Base-by-base conservation (phyloP, 1,140 invertebrate genomes). In the Drosophila sturtevanti region DNA sequence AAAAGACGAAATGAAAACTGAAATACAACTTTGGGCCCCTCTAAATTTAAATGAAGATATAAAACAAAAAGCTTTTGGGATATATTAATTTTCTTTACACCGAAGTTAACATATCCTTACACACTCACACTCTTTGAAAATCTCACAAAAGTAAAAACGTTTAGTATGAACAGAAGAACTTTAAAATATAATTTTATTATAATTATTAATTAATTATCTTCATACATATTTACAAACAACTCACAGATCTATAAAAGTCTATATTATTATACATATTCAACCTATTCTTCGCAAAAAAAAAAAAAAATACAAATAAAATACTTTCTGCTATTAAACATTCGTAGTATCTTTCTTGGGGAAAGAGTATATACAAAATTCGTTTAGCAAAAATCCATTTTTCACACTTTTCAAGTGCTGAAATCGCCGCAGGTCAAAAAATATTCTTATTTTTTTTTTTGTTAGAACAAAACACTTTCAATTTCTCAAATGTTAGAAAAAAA, bases 401-500 rank as follows among this genome's bases (percentile, higher is more conserved):
- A 61, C 59, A 44, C 59, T 61, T 27, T 48, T 4, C 22, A 61
- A 61, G 38, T 61, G 59, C 38, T 38, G 11, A 24, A 24, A 48
- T 18, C 4, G 61, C 41, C 61, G 4, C 31, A 9, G 16, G 68
- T 38, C 55, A 38, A 56, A 27, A 56, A 21, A 48, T 21, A 48
- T 48, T 11, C 4, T 2, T 21, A 21, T 21, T 16, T 16, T n/a
- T 14, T 14, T 44, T 18, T 48, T 56, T 35, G 11, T 9, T 18
- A 34, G 14, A 56, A 48, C 18, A 48, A 61, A 44, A 61, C 59
- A 61, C 59, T 61, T 61, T 61, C 59, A 61, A 24, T 61, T 27
- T 41, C 37, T 61, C 35, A 38, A 60, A 31, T 60, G 14, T 14
- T 18, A 9, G 24, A 16, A 11, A 60, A 68, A 68, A 68, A 68